These are phyloP conservation scores for Drosophila grimshawi DNA, from an alignment of 1,140 invertebrate genomes.

Conservation along the genomic window DNA sequence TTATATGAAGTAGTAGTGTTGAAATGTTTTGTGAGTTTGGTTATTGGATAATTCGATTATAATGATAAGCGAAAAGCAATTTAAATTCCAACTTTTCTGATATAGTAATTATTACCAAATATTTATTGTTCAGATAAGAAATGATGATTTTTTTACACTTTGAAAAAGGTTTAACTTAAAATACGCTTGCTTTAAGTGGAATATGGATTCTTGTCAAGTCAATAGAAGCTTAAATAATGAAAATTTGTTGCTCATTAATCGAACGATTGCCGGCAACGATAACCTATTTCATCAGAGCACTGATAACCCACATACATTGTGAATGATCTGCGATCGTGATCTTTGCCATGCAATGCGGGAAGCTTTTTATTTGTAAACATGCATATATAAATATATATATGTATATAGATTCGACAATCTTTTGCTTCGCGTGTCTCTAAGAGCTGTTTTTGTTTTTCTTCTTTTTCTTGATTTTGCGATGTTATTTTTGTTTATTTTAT, in stretches of 20 bases:
- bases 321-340: slow-evolving; percentile 63
- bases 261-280: slow-evolving; percentile 61
- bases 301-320: slow-evolving; percentile 58
- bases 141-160: no score
- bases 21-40: no score
- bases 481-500: slow-evolving; percentile 21
- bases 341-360: slow-evolving; percentile 69
- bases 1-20: no score
- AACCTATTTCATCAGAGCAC: slow-evolving; percentile 62
- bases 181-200: no score
- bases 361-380: slow-evolving; percentile 51
- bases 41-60: no score
- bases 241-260: slow-evolving; percentile 52
- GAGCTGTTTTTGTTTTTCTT: slow-evolving; percentile 10
- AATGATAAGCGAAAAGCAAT: no score
- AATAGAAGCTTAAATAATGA: no score
- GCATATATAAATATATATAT: slow-evolving; percentile 9
- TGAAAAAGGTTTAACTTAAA: no score
- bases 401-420: slow-evolving; percentile 45
- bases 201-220: no score
- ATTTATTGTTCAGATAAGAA: no score
- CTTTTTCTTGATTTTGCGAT: neutral
- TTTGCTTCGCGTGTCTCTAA: slow-evolving; percentile 50
- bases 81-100: no score
- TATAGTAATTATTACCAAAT: no score